Conservation (phyloP, 1,140 invertebrate genomes). For the Drosophila tsacasi region DNA sequence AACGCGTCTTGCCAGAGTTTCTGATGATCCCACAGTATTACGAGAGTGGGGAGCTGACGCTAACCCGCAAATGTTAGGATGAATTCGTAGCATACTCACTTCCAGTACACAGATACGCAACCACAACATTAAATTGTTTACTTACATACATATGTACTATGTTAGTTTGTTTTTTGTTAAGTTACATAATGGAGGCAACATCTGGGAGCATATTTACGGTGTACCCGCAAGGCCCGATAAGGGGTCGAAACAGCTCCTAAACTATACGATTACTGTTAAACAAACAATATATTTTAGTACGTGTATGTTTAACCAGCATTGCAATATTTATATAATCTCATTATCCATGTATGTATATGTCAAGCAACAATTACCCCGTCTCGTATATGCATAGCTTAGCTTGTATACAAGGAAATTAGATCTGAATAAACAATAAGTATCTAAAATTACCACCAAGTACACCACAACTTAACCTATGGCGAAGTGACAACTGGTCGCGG, state of each 20-base stretch:
- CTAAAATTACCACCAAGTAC: constrained; percentile 24
- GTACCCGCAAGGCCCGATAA: background rate
- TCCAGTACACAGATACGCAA: constrained; percentile 19
- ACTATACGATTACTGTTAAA: constrained; percentile 8
- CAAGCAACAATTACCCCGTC: constrained; percentile 34
- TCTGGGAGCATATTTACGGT: background rate
- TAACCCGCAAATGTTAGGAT: constrained; percentile 69
- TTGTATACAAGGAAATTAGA: constrained; percentile 51
- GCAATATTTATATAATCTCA: constrained; percentile 72
- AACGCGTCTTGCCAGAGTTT: constrained; percentile 66
- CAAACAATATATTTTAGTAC: constrained; percentile 9
- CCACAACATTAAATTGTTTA: constrained; percentile 2
- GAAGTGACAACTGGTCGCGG: background rate
- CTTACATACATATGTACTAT: constrained; percentile 12
- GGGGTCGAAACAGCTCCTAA: background rate
- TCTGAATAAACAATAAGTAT: constrained; percentile 64
- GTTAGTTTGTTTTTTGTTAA: constrained; percentile 14
- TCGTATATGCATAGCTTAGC: constrained; percentile 73
- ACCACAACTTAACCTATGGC: background rate
- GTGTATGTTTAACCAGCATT: constrained; percentile 59
- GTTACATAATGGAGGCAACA: background rate
- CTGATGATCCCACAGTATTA: constrained; percentile 84
- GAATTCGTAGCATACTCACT: constrained; percentile 3
- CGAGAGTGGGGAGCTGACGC: constrained; percentile 68
- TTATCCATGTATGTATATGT: constrained; percentile 49